Evolutionary conservation across 1,140 invertebrate genomes (phyloP), one percentile per base, ranked within the genome.

Genomic region (Pentalonia nigronervosa): DNA sequence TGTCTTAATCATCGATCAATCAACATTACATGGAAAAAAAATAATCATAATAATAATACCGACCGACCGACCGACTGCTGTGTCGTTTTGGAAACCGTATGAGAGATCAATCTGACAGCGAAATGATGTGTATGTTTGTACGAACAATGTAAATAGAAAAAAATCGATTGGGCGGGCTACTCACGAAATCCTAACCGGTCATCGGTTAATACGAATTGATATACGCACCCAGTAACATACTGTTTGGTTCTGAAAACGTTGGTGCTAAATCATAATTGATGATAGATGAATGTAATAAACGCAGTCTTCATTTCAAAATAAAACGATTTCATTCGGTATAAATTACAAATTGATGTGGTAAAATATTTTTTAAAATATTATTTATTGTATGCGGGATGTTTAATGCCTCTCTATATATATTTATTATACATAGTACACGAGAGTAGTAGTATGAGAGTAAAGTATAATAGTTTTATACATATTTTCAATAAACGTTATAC

Each of bases 71-170:
- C 91, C 76, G 50, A 93, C 91, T 93, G 91, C 91, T 93, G 91
- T 86, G 91, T 36, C 91, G 91, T 93, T 50, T 93, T 34, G 81
- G 67, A 93, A 41, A 93, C 34, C 17, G 47, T 93, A 83, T 41
- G 30, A 76, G 30, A 81, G 91, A 81, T 92, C 14, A 36, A 86
- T 84, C 81, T 84, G 91, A 92, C 91, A 83, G 45, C 76, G 41
- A 48, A 92, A 92, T 92, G 67, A 92, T 92, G 67, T 92, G 67
- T 84, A 34, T 93, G 81, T 93, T 92, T 84, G 34, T 53, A 30
- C 25, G 91, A 93, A 93, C 91, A 93, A 86, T 93, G 91, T 56
- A 93, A 93, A 93, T 86, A 93, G 48, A 86, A 86, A 86, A 86
- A 93, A 93, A 93, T 86, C 45, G 81, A 84, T 76, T 86, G 81